phyloP scores from a whole-genome alignment of 2,113 vertebrate genomes.

The Stomatorhinus ivindoensis region DNA sequence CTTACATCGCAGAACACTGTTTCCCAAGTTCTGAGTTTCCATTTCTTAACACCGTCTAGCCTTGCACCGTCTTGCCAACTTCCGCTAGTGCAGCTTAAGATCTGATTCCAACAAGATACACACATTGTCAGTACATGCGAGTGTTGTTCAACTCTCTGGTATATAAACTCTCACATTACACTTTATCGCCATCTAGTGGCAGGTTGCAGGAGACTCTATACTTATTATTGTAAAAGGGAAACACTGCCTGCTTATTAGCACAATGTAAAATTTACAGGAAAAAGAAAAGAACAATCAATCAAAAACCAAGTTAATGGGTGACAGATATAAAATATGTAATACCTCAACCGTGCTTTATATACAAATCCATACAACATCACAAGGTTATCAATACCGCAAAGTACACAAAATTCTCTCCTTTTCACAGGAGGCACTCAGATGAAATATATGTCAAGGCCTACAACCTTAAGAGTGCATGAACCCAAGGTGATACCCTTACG shows the following conservation, averaged over 20 bases:
- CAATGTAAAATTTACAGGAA: not conserved
- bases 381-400: not conserved
- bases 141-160: not conserved
- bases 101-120: not conserved
- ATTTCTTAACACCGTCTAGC: not conserved
- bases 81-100: not conserved
- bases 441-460: not conserved
- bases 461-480: not conserved
- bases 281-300: not conserved
- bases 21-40: not conserved
- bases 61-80: not conserved
- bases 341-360: not conserved
- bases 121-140: not conserved
- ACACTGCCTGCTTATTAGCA: not conserved
- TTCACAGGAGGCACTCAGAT: not conserved
- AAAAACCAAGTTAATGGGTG: not conserved
- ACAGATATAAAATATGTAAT: not conserved
- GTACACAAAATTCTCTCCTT: not conserved
- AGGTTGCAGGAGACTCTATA: not conserved
- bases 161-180: not conserved
- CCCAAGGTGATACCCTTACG: not conserved
- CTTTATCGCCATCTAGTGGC: constrained; percentile 3
- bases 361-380: not conserved
- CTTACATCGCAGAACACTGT: not conserved
- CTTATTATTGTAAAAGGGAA: not conserved